Percentiles rank a stretch among this genome's conserved stretches.
Evolutionary conservation across 2,113 vertebrate genomes (phyloP).

Genomic region (Sminthopsis crassicaudata): DNA sequence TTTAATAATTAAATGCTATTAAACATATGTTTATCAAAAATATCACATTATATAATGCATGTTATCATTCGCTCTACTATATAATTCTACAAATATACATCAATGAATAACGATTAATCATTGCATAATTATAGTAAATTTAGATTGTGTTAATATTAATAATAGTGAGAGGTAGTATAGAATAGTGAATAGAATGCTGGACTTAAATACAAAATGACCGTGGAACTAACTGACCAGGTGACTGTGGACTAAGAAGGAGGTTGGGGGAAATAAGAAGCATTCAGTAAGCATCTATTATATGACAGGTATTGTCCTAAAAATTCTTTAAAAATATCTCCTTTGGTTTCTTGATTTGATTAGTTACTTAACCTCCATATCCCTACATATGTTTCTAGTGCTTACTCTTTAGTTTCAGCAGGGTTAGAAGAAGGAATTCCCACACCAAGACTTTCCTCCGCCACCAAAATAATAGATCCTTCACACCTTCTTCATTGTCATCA

Average conservation of each 20-base stretch:
- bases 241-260: background rate
- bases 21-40: background rate
- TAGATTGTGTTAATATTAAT: background rate
- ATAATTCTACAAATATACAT: background rate
- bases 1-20: background rate
- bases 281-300: background rate
- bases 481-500: background rate
- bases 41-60: background rate
- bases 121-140: background rate
- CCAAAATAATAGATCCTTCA: background rate
- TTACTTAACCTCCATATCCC: background rate
- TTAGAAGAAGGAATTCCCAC: background rate
- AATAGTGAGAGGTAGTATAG: background rate
- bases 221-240: background rate
- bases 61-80: background rate
- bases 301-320: background rate
- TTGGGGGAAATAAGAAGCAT: background rate
- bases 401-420: background rate
- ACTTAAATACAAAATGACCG: background rate
- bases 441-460: background rate
- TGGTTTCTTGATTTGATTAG: background rate
- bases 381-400: background rate
- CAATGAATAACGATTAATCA: background rate
- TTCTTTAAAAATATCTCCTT: background rate
- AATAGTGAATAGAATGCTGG: background rate